A percentile compares a stretch with the other conserved stretches of the same genome.
Conservation (phyloP, 2,888 invertebrate species). For the Bugulina stolonifera region DNA sequence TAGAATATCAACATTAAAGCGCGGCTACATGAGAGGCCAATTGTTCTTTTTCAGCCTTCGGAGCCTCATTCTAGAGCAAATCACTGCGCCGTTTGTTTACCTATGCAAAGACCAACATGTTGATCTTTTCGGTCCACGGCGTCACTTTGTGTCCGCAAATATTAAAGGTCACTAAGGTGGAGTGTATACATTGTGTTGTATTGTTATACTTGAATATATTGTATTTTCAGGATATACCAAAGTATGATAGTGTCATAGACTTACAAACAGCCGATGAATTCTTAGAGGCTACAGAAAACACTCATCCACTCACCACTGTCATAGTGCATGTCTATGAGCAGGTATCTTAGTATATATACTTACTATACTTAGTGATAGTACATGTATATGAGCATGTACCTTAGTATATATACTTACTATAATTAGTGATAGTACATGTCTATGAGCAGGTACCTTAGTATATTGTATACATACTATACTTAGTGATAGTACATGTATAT, state of each 20-base stretch:
- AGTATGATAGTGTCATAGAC: conserved; percentile 72
- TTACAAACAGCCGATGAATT: conserved; percentile 69
- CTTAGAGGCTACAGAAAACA: conserved; percentile 79
- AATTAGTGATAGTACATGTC: neutral
- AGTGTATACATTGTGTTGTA: too few relatives aligned
- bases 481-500: neutral
- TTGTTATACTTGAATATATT: too few relatives aligned
- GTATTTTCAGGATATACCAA: conserved; percentile 35
- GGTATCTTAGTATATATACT: conserved; percentile 36
- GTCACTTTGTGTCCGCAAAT: too few relatives aligned
- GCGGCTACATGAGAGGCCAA: too few relatives aligned
- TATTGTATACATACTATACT: neutral
- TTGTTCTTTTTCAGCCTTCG: too few relatives aligned
- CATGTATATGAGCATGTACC: conserved; percentile 29
- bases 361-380: neutral
- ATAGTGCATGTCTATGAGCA: conserved; percentile 83
- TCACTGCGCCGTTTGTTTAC: too few relatives aligned
- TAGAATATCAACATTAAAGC: too few relatives aligned
- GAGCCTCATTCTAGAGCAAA: too few relatives aligned
- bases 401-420: conserved; percentile 23
- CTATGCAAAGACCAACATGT: too few relatives aligned
- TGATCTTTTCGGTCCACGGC: too few relatives aligned
- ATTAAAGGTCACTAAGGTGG: too few relatives aligned
- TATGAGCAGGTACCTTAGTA: conserved; percentile 30
- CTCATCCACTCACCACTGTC: conserved; percentile 73